Evolutionary conservation across 2,888 invertebrate genomes (phyloP), one percentile per base, ranked within the genome.

Genomic region (Falcaria lacertinaria): DNA sequence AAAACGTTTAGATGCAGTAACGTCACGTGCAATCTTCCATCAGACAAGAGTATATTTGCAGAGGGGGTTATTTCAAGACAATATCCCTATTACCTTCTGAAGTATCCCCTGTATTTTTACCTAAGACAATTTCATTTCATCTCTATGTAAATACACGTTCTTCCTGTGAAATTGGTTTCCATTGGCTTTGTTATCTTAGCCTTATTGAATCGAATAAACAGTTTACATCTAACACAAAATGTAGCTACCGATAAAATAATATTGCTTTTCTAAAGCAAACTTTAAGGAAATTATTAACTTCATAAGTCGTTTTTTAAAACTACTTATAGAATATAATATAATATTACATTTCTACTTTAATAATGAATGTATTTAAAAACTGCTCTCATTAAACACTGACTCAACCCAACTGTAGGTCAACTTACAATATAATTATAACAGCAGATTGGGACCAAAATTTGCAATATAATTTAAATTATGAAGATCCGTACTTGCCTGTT

Each of bases 71-170:
- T 48, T 60, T 51, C 50, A 45, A 46, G 36, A 36, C 36, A 14
- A 36, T 25, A 25, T 22, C 22, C 37, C 15, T 37, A 37, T 37
- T 37, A 22, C 37, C 22, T 2, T 15, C 37, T 42, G 28, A 39
- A 48, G 49, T 52, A 53, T 52, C 46, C 54, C 43, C 50, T 48
- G 48, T 45, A 45, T 49, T 11, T 11, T 28, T 11, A 50, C 54
- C 53, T 55, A 54, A 55, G 56, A 56, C 65, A 60, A 63, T 60
- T 68, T 70, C 60, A 70, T 73, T 70, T 64, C 66, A 64, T 67
- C 68, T 62, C 60, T 62, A 69, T 70, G 70, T 61, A 71, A 72
- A 74, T 69, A 62, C 38, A 55, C 43, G 42, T 44, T 51, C 54
- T 64, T 61, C 57, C 56, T 62, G 50, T 54, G 52, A 57, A 71